Evolutionary conservation across 2,888 invertebrate genomes (phyloP).

Genomic region (Esperia sulphurella): DNA sequence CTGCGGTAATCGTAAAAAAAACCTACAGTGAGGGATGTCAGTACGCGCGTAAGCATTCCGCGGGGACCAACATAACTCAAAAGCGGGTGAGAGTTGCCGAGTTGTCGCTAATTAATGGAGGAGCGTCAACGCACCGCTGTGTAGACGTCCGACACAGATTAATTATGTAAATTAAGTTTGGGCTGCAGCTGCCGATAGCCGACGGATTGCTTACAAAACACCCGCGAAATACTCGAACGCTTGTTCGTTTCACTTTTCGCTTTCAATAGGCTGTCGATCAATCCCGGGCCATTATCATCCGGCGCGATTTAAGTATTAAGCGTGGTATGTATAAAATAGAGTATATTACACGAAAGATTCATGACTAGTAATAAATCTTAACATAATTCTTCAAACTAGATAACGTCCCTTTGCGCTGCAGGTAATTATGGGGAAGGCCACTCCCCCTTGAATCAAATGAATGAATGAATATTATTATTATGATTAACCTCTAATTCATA

Average conservation of each 20-base stretch:
- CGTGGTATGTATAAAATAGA: slow-evolving; percentile 16
- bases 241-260: slow-evolving; percentile 29
- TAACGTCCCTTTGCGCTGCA: no score
- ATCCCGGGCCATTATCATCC: slow-evolving; percentile 33
- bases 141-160: slow-evolving; percentile 45
- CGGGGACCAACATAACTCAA: slow-evolving; percentile 12
- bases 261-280: slow-evolving; percentile 38
- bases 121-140: slow-evolving; percentile 36
- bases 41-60: slow-evolving; percentile 11
- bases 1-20: slow-evolving; percentile 5
- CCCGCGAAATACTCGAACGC: slow-evolving; percentile 23
- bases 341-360: slow-evolving; percentile 11
- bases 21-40: slow-evolving; percentile 17
- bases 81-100: slow-evolving; percentile 24
- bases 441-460: no score
- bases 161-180: slow-evolving; percentile 60
- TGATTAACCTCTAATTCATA: no score
- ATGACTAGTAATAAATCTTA: background rate
- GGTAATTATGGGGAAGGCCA: no score
- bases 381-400: background rate
- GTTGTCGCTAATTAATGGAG: slow-evolving; percentile 44
- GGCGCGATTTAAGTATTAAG: slow-evolving; percentile 42
- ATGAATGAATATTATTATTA: no score
- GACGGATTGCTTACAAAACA: slow-evolving; percentile 45
- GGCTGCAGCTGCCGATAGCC: slow-evolving; percentile 49